Base-by-base conservation (phyloP, 1,140 invertebrate genomes). In the Ostrea edulis region DNA sequence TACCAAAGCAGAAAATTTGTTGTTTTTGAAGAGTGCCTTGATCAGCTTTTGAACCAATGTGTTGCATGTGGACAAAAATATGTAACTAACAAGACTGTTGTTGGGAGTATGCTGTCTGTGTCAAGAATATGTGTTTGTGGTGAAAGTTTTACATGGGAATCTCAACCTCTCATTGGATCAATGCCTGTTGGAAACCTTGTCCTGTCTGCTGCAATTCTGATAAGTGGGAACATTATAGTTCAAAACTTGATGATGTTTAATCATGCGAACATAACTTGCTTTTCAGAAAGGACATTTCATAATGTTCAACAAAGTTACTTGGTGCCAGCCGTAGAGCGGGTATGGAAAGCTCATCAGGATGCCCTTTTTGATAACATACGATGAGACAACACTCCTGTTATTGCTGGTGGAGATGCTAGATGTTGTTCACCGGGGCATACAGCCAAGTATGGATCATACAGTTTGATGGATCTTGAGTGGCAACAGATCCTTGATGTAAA, bases 381-480 rank as follows among this genome's bases (percentile, higher is more conserved):
- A 71, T 22, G 11, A 71, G 20, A 71, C 5, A 71, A 71, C 12
- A 22, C 12, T 22, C 20, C 7, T 25, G 22, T 71, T 22, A 22
- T 71, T 71, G 65, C 14, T 51, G 81, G 81, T 20, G 81, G 81
- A 54, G 81, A 82, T 82, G 81, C 81, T n/a, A 82, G 44, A 51
- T 82, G 81, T 22, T 82, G 35, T 54, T 82, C 81, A n/a, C 81
- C 81, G 52, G 81, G 7, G 20, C 81, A 82, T 35, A 82, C 81
- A n/a, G n/a, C n/a, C n/a, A n/a, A 82, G 22, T 82, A 52, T 82
- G 35, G 81, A 51, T 82, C 81, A 52, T 82, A 82, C 44, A 82
- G 44, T 52, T 29, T 82, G 29, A 82, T 82, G 81, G 52, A 82
- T 17, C n/a, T 82, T 14, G 7, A 82, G 44, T 14, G 9, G 44